Evolutionary conservation across 2,888 invertebrate species (phyloP).

Genomic region (Polydrusus tereticollis): DNA sequence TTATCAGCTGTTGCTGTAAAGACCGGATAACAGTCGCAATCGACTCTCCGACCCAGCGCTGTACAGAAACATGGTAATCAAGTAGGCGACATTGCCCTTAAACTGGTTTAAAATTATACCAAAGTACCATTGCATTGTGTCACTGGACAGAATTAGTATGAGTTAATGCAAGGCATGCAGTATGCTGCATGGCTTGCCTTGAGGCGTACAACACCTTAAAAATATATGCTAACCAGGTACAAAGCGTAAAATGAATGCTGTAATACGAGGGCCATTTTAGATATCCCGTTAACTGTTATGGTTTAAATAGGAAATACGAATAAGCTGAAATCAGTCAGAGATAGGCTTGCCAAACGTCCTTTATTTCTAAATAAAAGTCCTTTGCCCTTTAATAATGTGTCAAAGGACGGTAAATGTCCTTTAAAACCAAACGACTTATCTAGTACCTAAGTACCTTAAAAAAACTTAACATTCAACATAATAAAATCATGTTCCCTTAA

Average conservation of each 20-base stretch:
- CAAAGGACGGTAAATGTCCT: too few relatives aligned
- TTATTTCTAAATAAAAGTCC: too few relatives aligned
- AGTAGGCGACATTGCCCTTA: conserved; percentile 24
- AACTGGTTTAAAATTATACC: conserved; percentile 40
- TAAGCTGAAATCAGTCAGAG: too few relatives aligned
- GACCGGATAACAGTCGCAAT: conserved; percentile 31
- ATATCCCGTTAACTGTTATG: background rate
- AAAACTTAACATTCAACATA: too few relatives aligned
- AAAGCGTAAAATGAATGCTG: background rate
- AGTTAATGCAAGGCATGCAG: conserved; percentile 19
- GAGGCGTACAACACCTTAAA: conserved; percentile 19
- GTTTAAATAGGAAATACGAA: background rate
- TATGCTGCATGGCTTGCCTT: background rate
- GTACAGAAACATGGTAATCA: conserved; percentile 21
- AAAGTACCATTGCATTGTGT: conserved; percentile 15
- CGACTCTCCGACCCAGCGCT: background rate
- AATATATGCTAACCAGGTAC: background rate
- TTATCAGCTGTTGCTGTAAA: conserved; percentile 36
- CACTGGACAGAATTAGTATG: conserved; percentile 20
- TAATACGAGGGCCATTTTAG: background rate
- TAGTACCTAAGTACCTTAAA: too few relatives aligned
- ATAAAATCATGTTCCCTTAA: too few relatives aligned
- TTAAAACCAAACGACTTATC: too few relatives aligned
- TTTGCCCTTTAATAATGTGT: too few relatives aligned
- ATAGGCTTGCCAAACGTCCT: too few relatives aligned